phyloP scores from a whole-genome alignment of 37 sponge, comb jelly and placozoan genomes.

The Hormiphora californensis region DNA sequence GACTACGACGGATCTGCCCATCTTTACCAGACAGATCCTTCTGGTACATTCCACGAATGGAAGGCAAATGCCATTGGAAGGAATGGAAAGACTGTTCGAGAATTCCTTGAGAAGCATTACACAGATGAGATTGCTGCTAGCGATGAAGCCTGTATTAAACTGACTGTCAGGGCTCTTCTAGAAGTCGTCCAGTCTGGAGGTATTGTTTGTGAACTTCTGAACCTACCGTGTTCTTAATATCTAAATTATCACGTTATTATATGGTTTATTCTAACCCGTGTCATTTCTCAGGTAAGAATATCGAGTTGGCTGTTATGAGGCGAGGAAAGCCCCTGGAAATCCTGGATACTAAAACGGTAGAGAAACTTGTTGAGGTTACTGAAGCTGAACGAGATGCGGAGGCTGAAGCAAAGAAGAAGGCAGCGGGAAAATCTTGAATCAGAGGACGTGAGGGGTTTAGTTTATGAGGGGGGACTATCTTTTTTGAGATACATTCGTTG shows the following conservation, averaged over 20 bases:
- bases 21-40: slow-evolving; percentile 94
- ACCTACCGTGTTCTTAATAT: neutral
- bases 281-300: slow-evolving; percentile 67
- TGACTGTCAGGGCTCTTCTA: slow-evolving; percentile 81
- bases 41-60: slow-evolving; percentile 96
- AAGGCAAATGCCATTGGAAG: slow-evolving; percentile 95
- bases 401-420: slow-evolving; percentile 72
- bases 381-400: slow-evolving; percentile 85
- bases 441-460: neutral
- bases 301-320: slow-evolving; percentile 92
- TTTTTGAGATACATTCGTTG: too few species aligned
- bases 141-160: slow-evolving; percentile 71
- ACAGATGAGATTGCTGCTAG: slow-evolving; percentile 71
- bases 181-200: slow-evolving; percentile 65
- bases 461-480: too few species aligned
- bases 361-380: slow-evolving; percentile 69
- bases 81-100: slow-evolving; percentile 92
- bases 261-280: neutral
- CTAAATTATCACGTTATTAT: neutral
- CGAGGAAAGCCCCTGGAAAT: slow-evolving; percentile 77
- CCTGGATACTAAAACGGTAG: slow-evolving; percentile 76
- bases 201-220: neutral
- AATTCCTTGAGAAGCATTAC: slow-evolving; percentile 94
- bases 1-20: slow-evolving; percentile 80
- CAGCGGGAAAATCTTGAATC: slow-evolving; percentile 52